Evolutionary conservation across 1,140 invertebrate species (phyloP), one percentile per base, ranked within the genome.

Genomic region (Saccostrea echinata): DNA sequence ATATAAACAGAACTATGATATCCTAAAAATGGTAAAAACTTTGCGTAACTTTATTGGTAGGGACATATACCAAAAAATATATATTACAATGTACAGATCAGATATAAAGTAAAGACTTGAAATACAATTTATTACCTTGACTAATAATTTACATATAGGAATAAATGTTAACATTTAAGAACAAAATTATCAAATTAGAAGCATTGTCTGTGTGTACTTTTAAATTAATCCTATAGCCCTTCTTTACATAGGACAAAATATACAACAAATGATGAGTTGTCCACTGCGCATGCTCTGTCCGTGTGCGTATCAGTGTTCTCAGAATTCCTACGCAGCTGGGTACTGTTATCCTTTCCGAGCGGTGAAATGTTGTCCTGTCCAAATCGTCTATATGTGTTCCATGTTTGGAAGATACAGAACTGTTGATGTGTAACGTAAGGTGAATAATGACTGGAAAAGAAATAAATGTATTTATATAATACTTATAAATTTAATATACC

Each of bases 231-330:
- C 16, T 27, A 3, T 18, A 6, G 43, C 11, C 16, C 33, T 76
- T 35, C 68, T 16, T 30, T 13, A 30, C 33, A 9, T 9, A 76
- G 68, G 68, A 3, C 68, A 76, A 33, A 76, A 76, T 76, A 33
- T 76, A 12, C 27, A 76, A 24, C 68, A 76, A 27, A 76, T 76
- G 68, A 76, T 76, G 68, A 33, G 30, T 30, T 76, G 68, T 30
- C 68, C 68, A 16, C 30, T 76, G 68, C 68, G 68, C 68, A 33
- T 76, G 68, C 1, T 76, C 68, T 76, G 68, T 76, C 68, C 68
- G 13, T 76, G 68, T 33, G 68, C 68, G 30, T 33, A 33, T 18
- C 68, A 76, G 27, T 76, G 68, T 12, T 76, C 68, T 12, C 12
- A 16, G 12, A 13, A 76, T 33, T 12, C 24, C 24, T 76, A 30